Percentiles rank a stretch among this genome's conserved stretches.
Conservation (phyloP, 1,140 invertebrate species). For the Samia ricini region DNA sequence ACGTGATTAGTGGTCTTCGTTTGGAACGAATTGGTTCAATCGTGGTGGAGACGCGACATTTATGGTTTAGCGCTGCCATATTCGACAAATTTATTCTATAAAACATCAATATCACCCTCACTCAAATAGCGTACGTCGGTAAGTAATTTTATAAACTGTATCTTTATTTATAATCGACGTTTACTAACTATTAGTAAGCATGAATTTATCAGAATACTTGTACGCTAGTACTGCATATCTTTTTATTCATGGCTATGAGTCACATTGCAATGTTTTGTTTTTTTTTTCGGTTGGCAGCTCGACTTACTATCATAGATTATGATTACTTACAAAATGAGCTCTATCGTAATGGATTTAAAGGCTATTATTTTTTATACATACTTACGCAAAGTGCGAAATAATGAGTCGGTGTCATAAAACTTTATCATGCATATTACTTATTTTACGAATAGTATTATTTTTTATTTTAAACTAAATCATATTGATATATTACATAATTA, state of each 20-base stretch:
- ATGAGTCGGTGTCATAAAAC: background rate
- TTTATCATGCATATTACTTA: background rate
- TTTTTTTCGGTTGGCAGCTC: slow-evolving; percentile 8
- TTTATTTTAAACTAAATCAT: too few relatives aligned
- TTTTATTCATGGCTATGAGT: background rate
- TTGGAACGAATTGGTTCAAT: slow-evolving; percentile 3
- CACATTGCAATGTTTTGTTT: background rate
- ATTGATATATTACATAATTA: too few relatives aligned
- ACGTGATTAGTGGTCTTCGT: slow-evolving; percentile 37
- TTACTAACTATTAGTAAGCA: too few relatives aligned
- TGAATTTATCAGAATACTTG: too few relatives aligned
- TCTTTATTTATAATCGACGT: too few relatives aligned
- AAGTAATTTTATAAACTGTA: too few relatives aligned
- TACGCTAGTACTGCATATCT: background rate
- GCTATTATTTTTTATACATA: background rate
- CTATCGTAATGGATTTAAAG: background rate
- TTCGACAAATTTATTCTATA: too few relatives aligned
- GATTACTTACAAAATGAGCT: background rate
- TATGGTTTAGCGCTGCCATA: too few relatives aligned
- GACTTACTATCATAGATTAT: background rate
- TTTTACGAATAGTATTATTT: background rate
- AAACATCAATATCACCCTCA: too few relatives aligned
- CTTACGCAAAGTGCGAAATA: background rate
- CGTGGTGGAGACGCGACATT: background rate
- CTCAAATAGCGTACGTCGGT: too few relatives aligned